Base-by-base conservation (phyloP, 1,140 invertebrate species). In the Reticulitermes speratus region DNA sequence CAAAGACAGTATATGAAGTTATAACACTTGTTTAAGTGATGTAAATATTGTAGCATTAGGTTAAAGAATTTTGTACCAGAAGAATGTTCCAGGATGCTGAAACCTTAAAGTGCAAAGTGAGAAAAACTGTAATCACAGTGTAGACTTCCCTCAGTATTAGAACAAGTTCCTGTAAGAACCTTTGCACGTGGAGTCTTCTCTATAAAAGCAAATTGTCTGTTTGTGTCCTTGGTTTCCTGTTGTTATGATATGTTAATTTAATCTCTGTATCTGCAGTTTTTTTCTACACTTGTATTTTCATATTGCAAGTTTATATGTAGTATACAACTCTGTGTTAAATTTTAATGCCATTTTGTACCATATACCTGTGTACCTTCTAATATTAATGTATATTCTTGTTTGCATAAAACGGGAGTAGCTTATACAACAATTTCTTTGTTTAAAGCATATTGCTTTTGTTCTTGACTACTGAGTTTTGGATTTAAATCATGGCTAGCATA, bases 391-490 rank as follows among this genome's bases (percentile, higher is more conserved):
- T 75, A n/a, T 75, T 75, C n/a, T 30, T 75, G 65, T 75, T 75
- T 30, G 14, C 25, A 30, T 25, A 75, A 30, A 25, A n/a, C n/a
- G 7, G 65, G 25, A n/a, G n/a, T 75, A 75, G 65, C 65, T n/a
- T n/a, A 30, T 75, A 21, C 52, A 19, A 19, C 19, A 55, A 16
- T 16, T 19, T 16, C 14, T 12, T 48, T 48, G 9, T 38, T 16
- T 48, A 65, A 65, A 65, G 59, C 59, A 65, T 65, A 75, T 75
- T 75, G 65, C 25, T 75, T 75, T 75, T 75, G 52, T 16, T 75
- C 7, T 30, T 75, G n/a, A 75, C 65, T 75, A 25, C 65, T 75
- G n/a, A 75, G n/a, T 75, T n/a, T n/a, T 30, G n/a, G 65, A 75
- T 25, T 30, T 30, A 16, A 25, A 75, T 75, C 65, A 25, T 30